Evolutionary conservation across 2,797 vertebrate genomes (phyloP).

Genomic region (Bovichtus variegatus): DNA sequence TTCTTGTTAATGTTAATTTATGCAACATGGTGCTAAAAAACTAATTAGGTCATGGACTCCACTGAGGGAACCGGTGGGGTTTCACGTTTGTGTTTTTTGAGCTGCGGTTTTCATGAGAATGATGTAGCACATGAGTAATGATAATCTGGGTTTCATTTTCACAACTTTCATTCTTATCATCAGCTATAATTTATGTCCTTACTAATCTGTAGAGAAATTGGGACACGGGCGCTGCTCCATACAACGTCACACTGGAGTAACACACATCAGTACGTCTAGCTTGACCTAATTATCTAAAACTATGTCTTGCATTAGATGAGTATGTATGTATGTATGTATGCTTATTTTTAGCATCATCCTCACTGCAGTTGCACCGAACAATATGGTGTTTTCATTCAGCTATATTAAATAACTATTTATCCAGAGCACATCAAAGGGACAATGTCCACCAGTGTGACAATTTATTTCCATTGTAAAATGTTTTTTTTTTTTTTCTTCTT

Average conservation of each 20-base stretch:
- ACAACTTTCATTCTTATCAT: neutral
- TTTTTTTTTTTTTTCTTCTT: neutral
- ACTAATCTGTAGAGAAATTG: neutral
- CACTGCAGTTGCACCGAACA: neutral
- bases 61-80: constrained; percentile 7
- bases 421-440: neutral
- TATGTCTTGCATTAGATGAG: neutral
- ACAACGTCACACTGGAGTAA: neutral
- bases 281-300: neutral
- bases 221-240: neutral
- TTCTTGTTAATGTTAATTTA: neutral
- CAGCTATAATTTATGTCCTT: neutral
- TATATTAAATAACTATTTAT: neutral
- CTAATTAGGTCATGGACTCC: constrained; percentile 24
- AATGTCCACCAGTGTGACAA: neutral
- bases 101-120: constrained; percentile 2
- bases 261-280: neutral
- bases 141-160: neutral
- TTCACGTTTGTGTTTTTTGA: constrained; percentile 8
- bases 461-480: neutral
- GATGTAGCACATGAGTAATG: neutral
- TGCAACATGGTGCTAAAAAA: constrained; percentile 7
- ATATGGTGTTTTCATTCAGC: neutral
- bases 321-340: neutral
- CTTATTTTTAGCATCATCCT: neutral